phyloP scores from a whole-genome alignment of 2,113 vertebrate genomes.

The Odobenus rosmarus region DNA sequence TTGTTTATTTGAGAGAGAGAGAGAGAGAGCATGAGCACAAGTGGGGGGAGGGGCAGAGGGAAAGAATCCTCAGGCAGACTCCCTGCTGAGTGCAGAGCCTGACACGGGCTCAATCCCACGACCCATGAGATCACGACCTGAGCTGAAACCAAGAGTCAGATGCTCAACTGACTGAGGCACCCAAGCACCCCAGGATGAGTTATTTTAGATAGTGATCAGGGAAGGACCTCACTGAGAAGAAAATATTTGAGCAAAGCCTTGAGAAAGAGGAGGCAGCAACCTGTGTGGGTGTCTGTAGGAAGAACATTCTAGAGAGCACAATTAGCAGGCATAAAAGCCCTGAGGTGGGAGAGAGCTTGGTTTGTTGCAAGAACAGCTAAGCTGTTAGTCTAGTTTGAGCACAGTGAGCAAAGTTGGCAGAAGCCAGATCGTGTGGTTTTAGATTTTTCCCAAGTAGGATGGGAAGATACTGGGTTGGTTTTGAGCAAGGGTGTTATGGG shows the following conservation, averaged over 20 bases:
- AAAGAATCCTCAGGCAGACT: not conserved
- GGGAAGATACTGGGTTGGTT: not conserved
- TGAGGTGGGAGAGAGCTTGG: not conserved
- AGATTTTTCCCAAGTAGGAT: not conserved
- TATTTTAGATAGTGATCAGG: not conserved
- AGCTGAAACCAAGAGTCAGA: not conserved
- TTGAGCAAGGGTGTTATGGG: not conserved
- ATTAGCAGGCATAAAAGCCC: not conserved
- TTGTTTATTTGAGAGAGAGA: not conserved
- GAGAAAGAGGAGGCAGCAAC: not conserved
- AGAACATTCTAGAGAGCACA: constrained; percentile 34
- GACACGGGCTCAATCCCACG: not conserved
- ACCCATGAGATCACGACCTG: not conserved
- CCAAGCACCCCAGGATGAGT: not conserved
- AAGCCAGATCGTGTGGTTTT: constrained; percentile 3
- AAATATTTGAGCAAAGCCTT: constrained; percentile 33
- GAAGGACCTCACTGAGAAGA: constrained; percentile 10
- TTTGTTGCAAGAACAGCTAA: constrained; percentile 29
- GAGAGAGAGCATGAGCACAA: not conserved
- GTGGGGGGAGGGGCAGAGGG: not conserved
- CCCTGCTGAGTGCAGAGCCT: not conserved
- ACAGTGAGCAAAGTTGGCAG: not conserved
- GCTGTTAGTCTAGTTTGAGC: not conserved
- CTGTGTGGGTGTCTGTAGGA: not conserved
- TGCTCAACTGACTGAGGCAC: not conserved